Conservation (phyloP, 1,140 invertebrate genomes). For the Lepidurus packardi region DNA sequence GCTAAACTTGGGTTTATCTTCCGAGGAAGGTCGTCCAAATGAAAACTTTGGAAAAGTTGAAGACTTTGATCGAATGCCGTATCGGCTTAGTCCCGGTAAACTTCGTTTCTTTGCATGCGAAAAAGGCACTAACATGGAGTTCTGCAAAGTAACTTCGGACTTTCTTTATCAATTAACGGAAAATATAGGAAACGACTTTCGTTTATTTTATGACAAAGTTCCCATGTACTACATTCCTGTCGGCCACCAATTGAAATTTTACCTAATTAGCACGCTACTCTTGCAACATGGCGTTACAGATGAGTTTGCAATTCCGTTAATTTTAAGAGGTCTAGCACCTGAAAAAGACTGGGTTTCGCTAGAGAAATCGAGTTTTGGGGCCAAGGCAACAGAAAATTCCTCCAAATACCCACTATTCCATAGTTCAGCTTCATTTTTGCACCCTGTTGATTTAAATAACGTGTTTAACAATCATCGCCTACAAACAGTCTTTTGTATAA, state of each 20-base stretch:
- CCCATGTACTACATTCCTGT: constrained; percentile 41
- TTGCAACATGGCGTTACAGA: constrained; percentile 42
- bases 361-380: constrained; percentile 34
- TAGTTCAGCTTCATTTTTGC: constrained; percentile 37
- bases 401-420: constrained; percentile 32
- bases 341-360: constrained; percentile 38
- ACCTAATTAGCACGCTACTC: constrained; percentile 41
- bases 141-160: constrained; percentile 35
- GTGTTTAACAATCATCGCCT: constrained; percentile 37
- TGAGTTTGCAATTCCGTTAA: constrained; percentile 40
- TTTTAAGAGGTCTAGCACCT: constrained; percentile 39
- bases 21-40: not conserved
- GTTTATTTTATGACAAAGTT: constrained; percentile 39
- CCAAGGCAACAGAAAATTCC: constrained; percentile 23
- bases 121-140: constrained; percentile 33
- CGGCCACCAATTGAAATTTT: constrained; percentile 37
- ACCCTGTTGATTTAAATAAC: constrained; percentile 41
- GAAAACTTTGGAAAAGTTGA: constrained; percentile 6
- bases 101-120: constrained; percentile 31
- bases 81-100: constrained; percentile 26
- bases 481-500: constrained; percentile 39
- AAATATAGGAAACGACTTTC: constrained; percentile 39
- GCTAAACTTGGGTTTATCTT: constrained; percentile 28
- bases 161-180: constrained; percentile 30
- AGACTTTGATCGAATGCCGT: constrained; percentile 28